Evolutionary conservation across 2,888 invertebrate species (phyloP), one percentile per base, ranked within the genome.

Genomic region (Carterocephalus palaemon): DNA sequence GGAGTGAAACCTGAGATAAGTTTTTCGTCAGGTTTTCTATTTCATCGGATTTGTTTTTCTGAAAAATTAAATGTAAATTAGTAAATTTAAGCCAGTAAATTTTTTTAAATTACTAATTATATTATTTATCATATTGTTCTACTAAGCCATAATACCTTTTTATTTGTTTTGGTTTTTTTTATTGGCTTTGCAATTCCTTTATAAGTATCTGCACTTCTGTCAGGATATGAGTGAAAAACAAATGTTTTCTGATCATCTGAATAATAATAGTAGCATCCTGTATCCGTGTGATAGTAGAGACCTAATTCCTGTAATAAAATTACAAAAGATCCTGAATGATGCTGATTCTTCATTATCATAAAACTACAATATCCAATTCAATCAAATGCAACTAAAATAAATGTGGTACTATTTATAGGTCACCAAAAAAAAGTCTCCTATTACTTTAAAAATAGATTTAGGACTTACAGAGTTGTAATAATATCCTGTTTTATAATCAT

Each of bases 391-490:
- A n/a, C n/a, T n/a, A n/a, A n/a, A n/a, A n/a, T n/a, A n/a, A n/a
- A n/a, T n/a, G n/a, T n/a, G n/a, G n/a, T n/a, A n/a, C n/a, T n/a
- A n/a, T n/a, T n/a, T n/a, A n/a, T n/a, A n/a, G n/a, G n/a, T n/a
- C n/a, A n/a, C n/a, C n/a, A n/a, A n/a, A n/a, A n/a, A n/a, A n/a
- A n/a, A n/a, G n/a, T n/a, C n/a, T n/a, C n/a, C n/a, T n/a, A n/a
- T n/a, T n/a, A n/a, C n/a, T n/a, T n/a, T n/a, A n/a, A n/a, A n/a
- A n/a, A n/a, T n/a, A n/a, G n/a, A n/a, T n/a, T n/a, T n/a, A n/a
- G n/a, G n/a, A 88, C 89, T 86, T 88, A 95, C 95, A 57, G 95
- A 91, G 86, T 95, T 95, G 69, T 96, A 96, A 81, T 96, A 96
- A 80, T 95, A 96, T 50, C 96, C 95, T 55, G 94, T 93, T 63